phyloP scores from a whole-genome alignment of 2,888 invertebrate species.

The Amphipoea lucens region DNA sequence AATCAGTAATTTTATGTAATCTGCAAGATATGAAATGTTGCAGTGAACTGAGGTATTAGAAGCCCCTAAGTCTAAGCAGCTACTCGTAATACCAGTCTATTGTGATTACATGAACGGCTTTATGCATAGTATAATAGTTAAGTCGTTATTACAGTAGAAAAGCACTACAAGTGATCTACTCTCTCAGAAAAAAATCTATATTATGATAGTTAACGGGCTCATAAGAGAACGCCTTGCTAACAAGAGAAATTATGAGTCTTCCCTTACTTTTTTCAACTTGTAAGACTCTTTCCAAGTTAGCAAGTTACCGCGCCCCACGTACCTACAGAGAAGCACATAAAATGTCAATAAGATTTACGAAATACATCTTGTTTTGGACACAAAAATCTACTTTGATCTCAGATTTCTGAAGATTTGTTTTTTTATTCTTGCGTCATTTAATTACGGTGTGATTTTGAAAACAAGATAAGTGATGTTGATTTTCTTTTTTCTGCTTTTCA shows the following conservation, averaged over 20 bases:
- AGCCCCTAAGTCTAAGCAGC: neutral
- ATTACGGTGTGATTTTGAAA: neutral
- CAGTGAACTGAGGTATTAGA: neutral
- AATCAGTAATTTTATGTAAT: neutral
- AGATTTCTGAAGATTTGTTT: conserved; percentile 7
- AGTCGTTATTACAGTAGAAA: neutral
- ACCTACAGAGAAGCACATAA: conserved; percentile 31
- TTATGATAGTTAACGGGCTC: conserved; percentile 39
- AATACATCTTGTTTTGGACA: conserved; percentile 14
- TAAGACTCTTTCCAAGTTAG: conserved; percentile 46
- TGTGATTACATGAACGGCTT: neutral
- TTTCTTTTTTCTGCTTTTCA: neutral
- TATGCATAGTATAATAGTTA: neutral
- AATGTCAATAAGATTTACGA: conserved; percentile 40
- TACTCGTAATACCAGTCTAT: conserved; percentile 1
- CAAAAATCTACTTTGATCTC: conserved; percentile 21
- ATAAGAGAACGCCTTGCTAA: conserved; percentile 19
- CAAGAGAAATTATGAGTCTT: conserved; percentile 37
- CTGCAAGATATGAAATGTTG: neutral
- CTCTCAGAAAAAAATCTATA: neutral
- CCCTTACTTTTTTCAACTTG: conserved; percentile 36
- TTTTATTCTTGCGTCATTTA: conserved; percentile 11
- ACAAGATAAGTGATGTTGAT: neutral
- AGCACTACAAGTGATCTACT: conserved; percentile 4
- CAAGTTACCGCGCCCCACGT: conserved; percentile 29